These are phyloP conservation scores for Megathymus violae DNA, from an alignment of 1,140 invertebrate genomes.

Conservation along the genomic window DNA sequence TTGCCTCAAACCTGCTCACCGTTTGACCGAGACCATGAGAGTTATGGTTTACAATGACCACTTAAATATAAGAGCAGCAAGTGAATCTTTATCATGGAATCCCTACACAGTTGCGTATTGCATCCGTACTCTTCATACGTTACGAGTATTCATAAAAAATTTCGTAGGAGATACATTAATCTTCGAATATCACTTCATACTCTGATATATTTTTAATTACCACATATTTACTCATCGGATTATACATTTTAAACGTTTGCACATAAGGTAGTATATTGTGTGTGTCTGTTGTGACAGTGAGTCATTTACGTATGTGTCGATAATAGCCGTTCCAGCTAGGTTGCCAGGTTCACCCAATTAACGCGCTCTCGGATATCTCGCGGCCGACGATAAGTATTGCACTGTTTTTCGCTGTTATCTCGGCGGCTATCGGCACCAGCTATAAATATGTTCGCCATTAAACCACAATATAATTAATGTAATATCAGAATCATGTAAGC, in stretches of 20 bases:
- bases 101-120: not conserved
- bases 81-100: not conserved
- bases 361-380: slow-evolving; percentile 27
- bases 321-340: slow-evolving; percentile 14
- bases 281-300: slow-evolving; percentile 9
- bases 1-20: too few species aligned
- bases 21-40: too few species aligned
- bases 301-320: slow-evolving; percentile 16
- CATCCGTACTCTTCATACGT: not conserved
- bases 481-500: slow-evolving; percentile 45
- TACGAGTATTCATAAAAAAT: slow-evolving; percentile 13
- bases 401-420: slow-evolving; percentile 47
- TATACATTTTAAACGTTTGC: slow-evolving; percentile 9
- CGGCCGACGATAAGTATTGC: slow-evolving; percentile 40
- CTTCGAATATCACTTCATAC: slow-evolving; percentile 9
- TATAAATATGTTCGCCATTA: slow-evolving; percentile 38
- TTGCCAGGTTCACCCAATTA: slow-evolving; percentile 40
- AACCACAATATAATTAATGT: slow-evolving; percentile 37
- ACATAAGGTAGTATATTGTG: slow-evolving; percentile 15
- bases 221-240: not conserved
- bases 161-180: slow-evolving; percentile 17
- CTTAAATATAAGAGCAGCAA: too few species aligned
- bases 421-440: slow-evolving; percentile 24
- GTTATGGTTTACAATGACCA: not conserved
- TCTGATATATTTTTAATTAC: not conserved